Base-by-base conservation (phyloP, 2,888 invertebrate species). In the Stegophylla sp. region DNA sequence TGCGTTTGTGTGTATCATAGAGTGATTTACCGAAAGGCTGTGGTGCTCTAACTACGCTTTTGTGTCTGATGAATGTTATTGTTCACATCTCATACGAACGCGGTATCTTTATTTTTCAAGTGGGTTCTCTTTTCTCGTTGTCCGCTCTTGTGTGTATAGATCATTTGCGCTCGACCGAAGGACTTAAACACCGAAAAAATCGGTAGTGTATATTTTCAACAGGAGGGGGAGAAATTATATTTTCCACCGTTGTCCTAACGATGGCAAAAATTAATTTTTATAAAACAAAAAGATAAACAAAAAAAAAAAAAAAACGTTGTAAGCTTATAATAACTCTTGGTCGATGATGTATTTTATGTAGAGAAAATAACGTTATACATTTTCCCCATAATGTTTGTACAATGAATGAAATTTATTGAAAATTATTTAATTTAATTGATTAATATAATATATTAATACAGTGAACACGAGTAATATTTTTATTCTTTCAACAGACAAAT, bases 61-160 rank as follows among this genome's bases (percentile, higher is more conserved):
- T 66, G 75, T 53, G 75, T 53, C 51, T 66, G 75, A 75, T 53
- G 64, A 53, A 75, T 75, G 75, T 75, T 75, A 75, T 75, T 75
- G 75, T 75, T 75, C 75, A n/a, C 41, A 64, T 64, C 41, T 64
- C 64, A 53, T 64, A 63, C 20, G 63, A 20, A 74, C 61, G 75
- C 64, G 64, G n/a, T 64, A 64, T 64, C 51, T 66, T 53, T 66
- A 74, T 74, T 75, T 64, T 53, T 75, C 64, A n/a, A 75, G 75
- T 66, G 64, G 41, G n/a, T 75, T 64, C 64, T 64, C 72, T 26
- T n/a, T 72, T 48, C 51, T 66, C 75, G n/a, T 43, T 23, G n/a
- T 43, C 17, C 34, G 20, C 74, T 26, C 64, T 75, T 41, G 17
- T n/a, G n/a, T n/a, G n/a, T 53, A 17, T 53, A n/a, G 23, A 45